A percentile compares a stretch with the other conserved stretches of the same genome.
Conservation (phyloP, 35 echinoderm and acorn worm species). For the Apostichopus japonicus region DNA sequence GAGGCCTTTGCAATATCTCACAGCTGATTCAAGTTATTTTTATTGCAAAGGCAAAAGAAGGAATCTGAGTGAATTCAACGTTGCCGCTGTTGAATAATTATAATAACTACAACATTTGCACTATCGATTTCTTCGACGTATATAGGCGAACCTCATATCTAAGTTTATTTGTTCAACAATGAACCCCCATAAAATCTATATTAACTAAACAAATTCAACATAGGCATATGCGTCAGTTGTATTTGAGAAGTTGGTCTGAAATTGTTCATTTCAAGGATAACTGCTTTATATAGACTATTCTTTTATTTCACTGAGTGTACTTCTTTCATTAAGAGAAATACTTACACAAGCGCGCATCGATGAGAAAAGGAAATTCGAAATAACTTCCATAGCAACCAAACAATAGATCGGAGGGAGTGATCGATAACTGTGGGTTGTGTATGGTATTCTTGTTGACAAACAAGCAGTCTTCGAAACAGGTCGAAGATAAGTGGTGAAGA, state of each 20-base stretch:
- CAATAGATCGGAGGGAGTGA: neutral
- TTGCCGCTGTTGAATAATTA: too few relatives aligned
- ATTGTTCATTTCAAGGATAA: neutral
- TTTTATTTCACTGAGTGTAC: neutral
- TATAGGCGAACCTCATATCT: neutral
- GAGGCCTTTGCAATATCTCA: too few relatives aligned
- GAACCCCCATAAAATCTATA: neutral
- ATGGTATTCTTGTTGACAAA: neutral
- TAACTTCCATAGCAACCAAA: constrained; percentile 19
- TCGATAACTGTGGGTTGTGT: constrained; percentile 7
- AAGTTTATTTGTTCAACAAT: neutral
- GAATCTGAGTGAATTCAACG: too few relatives aligned
- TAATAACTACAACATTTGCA: too few relatives aligned
- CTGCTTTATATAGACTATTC: neutral
- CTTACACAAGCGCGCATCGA: neutral
- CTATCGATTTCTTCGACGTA: too few relatives aligned
- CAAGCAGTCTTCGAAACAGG: neutral
- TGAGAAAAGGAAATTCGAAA: neutral
- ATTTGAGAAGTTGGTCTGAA: neutral
- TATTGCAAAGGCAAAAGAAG: too few relatives aligned
- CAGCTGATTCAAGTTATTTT: too few relatives aligned
- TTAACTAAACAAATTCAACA: neutral
- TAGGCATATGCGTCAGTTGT: neutral
- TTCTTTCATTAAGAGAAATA: constrained; percentile 8
- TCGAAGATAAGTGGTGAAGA: neutral